Base-by-base conservation (phyloP, 2,113 vertebrate species). In the Dipodomys stephensi region DNA sequence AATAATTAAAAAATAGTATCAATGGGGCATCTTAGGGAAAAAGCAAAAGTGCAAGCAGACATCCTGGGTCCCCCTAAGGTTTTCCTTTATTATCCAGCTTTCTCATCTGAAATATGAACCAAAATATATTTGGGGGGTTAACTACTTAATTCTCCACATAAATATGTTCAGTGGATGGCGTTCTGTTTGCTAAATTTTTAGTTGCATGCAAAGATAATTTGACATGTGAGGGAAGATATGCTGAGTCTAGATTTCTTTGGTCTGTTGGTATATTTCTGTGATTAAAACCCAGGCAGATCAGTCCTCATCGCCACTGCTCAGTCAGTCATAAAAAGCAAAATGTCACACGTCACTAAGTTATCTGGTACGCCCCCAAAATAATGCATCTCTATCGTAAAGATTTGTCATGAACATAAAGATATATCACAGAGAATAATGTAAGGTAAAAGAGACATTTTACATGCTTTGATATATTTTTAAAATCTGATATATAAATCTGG, bases 381-480 rank as follows among this genome's bases (percentile, higher is more conserved):
- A 39, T 0, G 60, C 13, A 62, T 23, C 71, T 35, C 11, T n/a
- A 8, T 35, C 18, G 28, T 71, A 7, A 44, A 69, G 53, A 60
- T 32, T 2, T 30, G 68, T 32, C 25, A 28, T 1, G 22, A 92
- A 49, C 15, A 84, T 25, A 23, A 6, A 78, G 35, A 39, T 4
- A 62, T 0, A 79, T 18, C 5, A 86, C 27, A 35, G 0, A 62
- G 11, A 53, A 11, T 0, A 35, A 0, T 2, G 0, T 10, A 68
- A 73, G 49, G 4, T 74, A 62, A 69, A 72, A 91, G 25, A 25
- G 10, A 32, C 19, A 9, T 49, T 46, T 81, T 12, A 27, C 2
- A 83, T 44, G 4, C 9, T 78, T 44, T 16, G 27, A 74, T 4
- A 53, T 6, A 60, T 71, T 60, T 28, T 3, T 69, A 71, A 90